Evolutionary conservation across 2,888 invertebrate species (phyloP).

Genomic region (Margaritifera margaritifera): DNA sequence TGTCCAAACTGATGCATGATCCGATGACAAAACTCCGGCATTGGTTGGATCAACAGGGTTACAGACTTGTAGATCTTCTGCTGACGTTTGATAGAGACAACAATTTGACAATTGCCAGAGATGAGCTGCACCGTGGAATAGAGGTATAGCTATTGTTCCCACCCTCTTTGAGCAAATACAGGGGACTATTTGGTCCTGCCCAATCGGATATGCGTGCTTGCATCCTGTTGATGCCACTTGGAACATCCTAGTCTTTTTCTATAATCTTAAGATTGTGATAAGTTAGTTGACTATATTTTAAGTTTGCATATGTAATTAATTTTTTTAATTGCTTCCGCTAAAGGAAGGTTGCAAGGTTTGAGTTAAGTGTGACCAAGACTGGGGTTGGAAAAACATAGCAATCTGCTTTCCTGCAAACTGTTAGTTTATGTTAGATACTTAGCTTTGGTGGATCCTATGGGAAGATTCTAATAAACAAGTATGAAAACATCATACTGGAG

Average conservation of each 20-base stretch:
- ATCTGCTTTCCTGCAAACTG: too few species aligned
- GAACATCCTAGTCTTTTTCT: too few species aligned
- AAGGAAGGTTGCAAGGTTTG: too few species aligned
- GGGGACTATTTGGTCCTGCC: not conserved
- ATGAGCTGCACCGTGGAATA: constrained; percentile 54
- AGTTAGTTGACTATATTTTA: too few species aligned
- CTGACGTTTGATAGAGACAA: constrained; percentile 58
- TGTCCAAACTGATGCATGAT: constrained; percentile 38
- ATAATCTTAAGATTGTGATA: not conserved
- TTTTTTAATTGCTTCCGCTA: too few species aligned
- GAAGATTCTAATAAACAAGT: too few species aligned
- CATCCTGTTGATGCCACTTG: not conserved
- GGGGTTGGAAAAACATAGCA: too few species aligned
- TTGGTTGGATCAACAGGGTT: constrained; percentile 50
- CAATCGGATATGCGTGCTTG: not conserved
- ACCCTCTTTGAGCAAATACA: not conserved
- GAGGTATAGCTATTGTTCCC: constrained; percentile 32
- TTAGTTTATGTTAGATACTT: too few species aligned
- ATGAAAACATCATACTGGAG: too few species aligned
- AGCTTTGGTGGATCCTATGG: too few species aligned
- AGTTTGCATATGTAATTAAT: too few species aligned
- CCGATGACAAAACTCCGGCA: constrained; percentile 62
- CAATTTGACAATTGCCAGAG: constrained; percentile 44
- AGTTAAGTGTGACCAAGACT: too few species aligned
- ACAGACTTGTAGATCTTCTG: constrained; percentile 58